Evolutionary conservation across 2,797 vertebrate genomes (phyloP).

Genomic region (Dipus sagitta): DNA sequence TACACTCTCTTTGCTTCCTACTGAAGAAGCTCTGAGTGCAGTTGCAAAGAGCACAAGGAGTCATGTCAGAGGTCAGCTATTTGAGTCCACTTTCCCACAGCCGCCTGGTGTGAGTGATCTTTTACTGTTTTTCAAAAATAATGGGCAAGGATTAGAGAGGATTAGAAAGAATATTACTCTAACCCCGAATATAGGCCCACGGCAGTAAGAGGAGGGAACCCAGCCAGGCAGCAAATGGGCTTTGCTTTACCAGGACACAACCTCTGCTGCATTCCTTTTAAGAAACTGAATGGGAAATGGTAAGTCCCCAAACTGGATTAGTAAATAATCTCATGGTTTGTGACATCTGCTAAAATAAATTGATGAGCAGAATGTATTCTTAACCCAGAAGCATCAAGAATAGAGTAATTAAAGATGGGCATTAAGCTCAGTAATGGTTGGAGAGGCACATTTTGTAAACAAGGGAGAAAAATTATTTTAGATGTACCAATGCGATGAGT

Average conservation of each 20-base stretch:
- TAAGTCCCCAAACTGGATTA: slow-evolving; percentile 91
- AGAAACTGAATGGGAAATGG: slow-evolving; percentile 90
- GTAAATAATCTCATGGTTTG: slow-evolving; percentile 92
- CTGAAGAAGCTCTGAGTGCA: slow-evolving; percentile 67
- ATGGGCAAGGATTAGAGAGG: slow-evolving; percentile 89
- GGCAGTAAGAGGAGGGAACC: slow-evolving; percentile 85
- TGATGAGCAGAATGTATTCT: slow-evolving; percentile 84
- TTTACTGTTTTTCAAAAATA: slow-evolving; percentile 87
- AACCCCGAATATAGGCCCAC: slow-evolving; percentile 85
- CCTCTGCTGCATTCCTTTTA: slow-evolving; percentile 90
- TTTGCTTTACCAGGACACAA: slow-evolving; percentile 90
- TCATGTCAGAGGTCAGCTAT: slow-evolving; percentile 88
- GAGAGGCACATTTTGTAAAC: slow-evolving; percentile 73
- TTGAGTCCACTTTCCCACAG: slow-evolving; percentile 91
- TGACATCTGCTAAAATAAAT: slow-evolving; percentile 89
- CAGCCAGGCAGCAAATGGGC: slow-evolving; percentile 92
- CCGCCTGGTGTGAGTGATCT: slow-evolving; percentile 88
- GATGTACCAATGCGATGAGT: slow-evolving; percentile 9
- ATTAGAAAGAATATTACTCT: slow-evolving; percentile 91
- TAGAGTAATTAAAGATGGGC: slow-evolving; percentile 84
- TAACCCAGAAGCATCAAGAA: slow-evolving; percentile 83
- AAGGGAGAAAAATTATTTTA: slow-evolving; percentile 65
- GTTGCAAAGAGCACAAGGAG: slow-evolving; percentile 79
- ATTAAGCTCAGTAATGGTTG: slow-evolving; percentile 75
- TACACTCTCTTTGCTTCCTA: slow-evolving; percentile 55